Percentiles rank a stretch among this genome's conserved stretches.
Conservation (phyloP, 2,888 invertebrate species). For the Drepanosiphum platanoidis region DNA sequence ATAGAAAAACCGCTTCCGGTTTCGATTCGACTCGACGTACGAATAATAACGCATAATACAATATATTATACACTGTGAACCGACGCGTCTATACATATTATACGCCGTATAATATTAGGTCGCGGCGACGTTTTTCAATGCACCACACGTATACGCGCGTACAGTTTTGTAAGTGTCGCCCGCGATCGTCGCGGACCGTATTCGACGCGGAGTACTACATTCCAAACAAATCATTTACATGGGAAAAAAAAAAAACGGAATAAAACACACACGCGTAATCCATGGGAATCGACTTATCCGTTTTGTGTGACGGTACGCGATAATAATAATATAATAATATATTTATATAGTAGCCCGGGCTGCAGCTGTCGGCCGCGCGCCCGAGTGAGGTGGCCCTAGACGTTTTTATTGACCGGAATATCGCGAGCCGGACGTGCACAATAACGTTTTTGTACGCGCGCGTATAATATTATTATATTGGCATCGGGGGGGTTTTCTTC, state of each 20-base stretch:
- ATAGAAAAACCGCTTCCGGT: conserved; percentile 30
- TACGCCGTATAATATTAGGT: background rate
- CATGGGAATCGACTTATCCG: conserved; percentile 56
- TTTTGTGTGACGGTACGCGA: background rate
- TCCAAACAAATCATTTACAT: conserved; percentile 33
- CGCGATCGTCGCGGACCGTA: background rate
- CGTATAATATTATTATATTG: background rate
- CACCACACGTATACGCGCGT: too few species aligned
- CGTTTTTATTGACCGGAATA: conserved; percentile 60
- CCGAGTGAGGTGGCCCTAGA: conserved; percentile 36
- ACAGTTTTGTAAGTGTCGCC: conserved; percentile 10
- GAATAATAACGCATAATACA: conserved; percentile 17
- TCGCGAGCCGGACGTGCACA: conserved; percentile 59
- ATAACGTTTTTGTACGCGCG: conserved; percentile 44
- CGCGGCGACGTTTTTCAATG: background rate
- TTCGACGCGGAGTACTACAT: conserved; percentile 12
- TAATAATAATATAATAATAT: too few species aligned
- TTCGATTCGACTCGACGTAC: background rate
- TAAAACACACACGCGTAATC: conserved; percentile 24
- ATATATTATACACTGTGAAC: background rate
- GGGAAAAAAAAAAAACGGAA: conserved; percentile 41
- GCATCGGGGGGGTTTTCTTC: too few species aligned
- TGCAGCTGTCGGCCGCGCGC: conserved; percentile 19
- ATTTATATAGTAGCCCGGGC: background rate
- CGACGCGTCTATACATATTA: background rate